Evolutionary conservation across 2,113 vertebrate species (phyloP).

Genomic region (Phalacrocorax aristotelis): DNA sequence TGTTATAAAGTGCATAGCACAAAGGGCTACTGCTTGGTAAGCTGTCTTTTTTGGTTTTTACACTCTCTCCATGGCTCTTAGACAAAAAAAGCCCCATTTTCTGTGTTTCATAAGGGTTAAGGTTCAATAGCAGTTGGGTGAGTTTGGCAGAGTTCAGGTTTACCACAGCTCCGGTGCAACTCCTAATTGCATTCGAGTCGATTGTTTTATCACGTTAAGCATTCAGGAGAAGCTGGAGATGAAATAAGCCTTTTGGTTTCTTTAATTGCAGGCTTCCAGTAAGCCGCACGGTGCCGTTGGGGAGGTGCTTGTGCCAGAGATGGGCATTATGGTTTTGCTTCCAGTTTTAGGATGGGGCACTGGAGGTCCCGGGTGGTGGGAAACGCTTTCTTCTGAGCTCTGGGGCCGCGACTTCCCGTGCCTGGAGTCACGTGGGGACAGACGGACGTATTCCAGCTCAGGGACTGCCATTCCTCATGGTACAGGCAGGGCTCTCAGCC

Average conservation of each 20-base stretch:
- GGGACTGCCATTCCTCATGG: neutral
- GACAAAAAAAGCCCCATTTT: neutral
- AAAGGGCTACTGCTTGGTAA: neutral
- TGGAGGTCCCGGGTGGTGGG: neutral
- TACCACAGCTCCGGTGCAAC: neutral
- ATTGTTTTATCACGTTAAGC: neutral
- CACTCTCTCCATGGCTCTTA: neutral
- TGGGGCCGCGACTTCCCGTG: fast-evolving
- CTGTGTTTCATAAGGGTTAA: neutral
- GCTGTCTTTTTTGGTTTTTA: neutral
- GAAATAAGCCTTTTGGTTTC: neutral
- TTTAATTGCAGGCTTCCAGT: neutral
- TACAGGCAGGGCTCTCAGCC: neutral
- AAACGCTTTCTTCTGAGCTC: neutral
- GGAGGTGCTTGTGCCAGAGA: neutral
- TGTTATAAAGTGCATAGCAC: neutral
- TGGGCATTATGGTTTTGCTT: neutral
- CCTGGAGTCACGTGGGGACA: neutral
- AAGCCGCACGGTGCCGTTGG: neutral
- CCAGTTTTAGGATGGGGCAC: neutral
- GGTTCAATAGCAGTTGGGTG: neutral
- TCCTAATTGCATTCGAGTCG: neutral
- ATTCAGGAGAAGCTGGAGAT: neutral
- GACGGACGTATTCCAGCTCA: fast-evolving
- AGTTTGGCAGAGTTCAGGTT: neutral